A percentile compares a stretch with the other conserved stretches of the same genome.
phyloP scores from a whole-genome alignment of 1,140 invertebrate species.

The Hydropsyche tenuis region DNA sequence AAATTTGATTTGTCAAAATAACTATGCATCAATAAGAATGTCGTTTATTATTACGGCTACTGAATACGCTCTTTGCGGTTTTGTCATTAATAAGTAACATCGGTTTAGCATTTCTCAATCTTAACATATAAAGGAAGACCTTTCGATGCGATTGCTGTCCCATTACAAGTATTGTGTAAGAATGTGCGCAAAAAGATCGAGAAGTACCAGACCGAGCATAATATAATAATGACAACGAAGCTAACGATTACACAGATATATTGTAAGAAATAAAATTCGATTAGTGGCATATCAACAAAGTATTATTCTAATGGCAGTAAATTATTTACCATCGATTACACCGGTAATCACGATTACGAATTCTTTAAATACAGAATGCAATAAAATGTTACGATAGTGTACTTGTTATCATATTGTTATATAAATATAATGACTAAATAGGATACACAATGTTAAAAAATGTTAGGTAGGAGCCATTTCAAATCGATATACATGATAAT shows the following conservation, averaged over 20 bases:
- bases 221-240: too few relatives aligned
- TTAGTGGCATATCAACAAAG: constrained; percentile 37
- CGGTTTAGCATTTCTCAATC: too few relatives aligned
- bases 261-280: constrained; percentile 11
- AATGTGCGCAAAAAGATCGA: too few relatives aligned
- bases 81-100: too few relatives aligned
- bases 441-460: constrained; percentile 42
- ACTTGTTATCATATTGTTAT: constrained; percentile 40
- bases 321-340: constrained; percentile 47
- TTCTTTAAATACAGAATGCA: constrained; percentile 45
- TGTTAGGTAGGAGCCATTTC: constrained; percentile 29
- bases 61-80: too few relatives aligned
- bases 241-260: background rate
- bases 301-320: constrained; percentile 50
- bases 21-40: too few relatives aligned
- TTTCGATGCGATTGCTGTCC: too few relatives aligned
- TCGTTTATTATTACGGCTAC: too few relatives aligned
- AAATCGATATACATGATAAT: background rate
- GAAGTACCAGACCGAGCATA: too few relatives aligned
- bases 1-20: too few relatives aligned
- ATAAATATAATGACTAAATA: constrained; percentile 43
- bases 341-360: constrained; percentile 43
- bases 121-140: too few relatives aligned
- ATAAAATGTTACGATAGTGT: constrained; percentile 43
- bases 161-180: too few relatives aligned